phyloP scores from a whole-genome alignment of 2,113 vertebrate genomes.

The Pontoporia blainvillei region DNA sequence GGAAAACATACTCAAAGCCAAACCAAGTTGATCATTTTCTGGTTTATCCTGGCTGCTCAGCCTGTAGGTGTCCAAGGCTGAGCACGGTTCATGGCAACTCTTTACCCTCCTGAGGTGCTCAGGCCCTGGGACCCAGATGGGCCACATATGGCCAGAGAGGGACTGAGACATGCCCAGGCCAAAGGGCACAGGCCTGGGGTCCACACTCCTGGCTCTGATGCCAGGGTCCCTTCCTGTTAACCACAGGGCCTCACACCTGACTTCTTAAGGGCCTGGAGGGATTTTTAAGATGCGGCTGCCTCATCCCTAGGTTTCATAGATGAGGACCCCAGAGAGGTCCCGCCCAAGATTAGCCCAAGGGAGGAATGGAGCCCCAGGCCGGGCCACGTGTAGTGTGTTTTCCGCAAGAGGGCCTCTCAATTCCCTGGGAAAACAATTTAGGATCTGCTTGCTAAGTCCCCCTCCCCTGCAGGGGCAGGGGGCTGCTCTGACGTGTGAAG shows the following conservation, averaged over 20 bases:
- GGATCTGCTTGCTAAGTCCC: background rate
- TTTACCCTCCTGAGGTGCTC: background rate
- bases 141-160: fast-evolving
- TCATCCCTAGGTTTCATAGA: background rate
- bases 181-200: background rate
- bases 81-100: background rate
- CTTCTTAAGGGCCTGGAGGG: background rate
- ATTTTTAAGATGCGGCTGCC: background rate
- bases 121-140: background rate
- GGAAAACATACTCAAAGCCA: background rate
- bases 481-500: background rate
- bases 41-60: background rate
- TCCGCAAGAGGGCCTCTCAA: background rate
- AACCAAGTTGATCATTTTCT: background rate
- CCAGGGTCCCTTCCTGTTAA: background rate
- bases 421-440: background rate
- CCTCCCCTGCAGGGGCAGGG: background rate
- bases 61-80: background rate
- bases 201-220: background rate
- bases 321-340: background rate
- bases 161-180: background rate
- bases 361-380: background rate
- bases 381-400: background rate
- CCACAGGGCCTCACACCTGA: background rate
- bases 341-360: background rate